Percentiles rank a stretch among this genome's conserved stretches.
Conservation (phyloP, 2,888 invertebrate genomes). For the Eulithis testata region DNA sequence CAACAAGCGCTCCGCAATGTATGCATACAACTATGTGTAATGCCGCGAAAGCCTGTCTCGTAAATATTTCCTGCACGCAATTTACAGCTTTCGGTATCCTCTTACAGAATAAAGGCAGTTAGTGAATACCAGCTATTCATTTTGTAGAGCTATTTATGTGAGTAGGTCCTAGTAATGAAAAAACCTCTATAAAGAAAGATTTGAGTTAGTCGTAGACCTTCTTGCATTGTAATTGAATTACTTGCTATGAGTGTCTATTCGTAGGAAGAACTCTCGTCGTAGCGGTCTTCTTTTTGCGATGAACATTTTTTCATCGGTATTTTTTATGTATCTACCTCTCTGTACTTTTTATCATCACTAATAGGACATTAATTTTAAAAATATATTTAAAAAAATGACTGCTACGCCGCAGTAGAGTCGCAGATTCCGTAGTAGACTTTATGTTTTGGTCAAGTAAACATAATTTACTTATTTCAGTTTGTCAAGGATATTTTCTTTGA, state of each 20-base stretch:
- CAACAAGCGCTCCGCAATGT: conserved; percentile 67
- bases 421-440: too few species aligned
- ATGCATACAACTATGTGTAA: conserved; percentile 75
- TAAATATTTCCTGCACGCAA: conserved; percentile 81
- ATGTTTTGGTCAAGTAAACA: too few species aligned
- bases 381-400: too few species aligned
- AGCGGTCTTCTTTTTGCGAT: background rate
- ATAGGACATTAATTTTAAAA: too few species aligned
- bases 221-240: background rate
- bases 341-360: too few species aligned
- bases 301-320: too few species aligned
- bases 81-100: conserved; percentile 82
- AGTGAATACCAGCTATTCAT: conserved; percentile 63
- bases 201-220: conserved; percentile 7
- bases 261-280: conserved; percentile 7
- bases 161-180: background rate
- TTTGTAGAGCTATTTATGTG: conserved; percentile 4
- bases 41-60: conserved; percentile 79
- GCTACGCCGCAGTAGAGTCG: too few species aligned
- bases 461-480: too few species aligned
- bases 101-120: conserved; percentile 81
- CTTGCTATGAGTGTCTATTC: background rate
- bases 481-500: too few species aligned
- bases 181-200: background rate
- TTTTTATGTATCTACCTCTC: too few species aligned